These are phyloP conservation scores for Lampris megalopsis DNA, from an alignment of 2,113 vertebrate species.

Conservation along the genomic window DNA sequence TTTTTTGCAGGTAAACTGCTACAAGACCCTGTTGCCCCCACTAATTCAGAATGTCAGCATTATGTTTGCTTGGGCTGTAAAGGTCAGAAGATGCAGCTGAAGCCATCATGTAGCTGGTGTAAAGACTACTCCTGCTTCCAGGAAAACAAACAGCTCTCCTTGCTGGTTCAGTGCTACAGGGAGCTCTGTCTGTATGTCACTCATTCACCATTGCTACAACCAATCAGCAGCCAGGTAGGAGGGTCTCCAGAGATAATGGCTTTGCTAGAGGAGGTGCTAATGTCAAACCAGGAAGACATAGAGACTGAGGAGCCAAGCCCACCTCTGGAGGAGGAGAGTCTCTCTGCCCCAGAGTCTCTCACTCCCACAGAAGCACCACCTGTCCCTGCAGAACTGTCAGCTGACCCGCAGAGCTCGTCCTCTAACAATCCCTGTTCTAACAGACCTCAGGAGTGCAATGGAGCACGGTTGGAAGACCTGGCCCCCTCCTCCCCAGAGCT, in stretches of 20 bases:
- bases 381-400: conserved; percentile 88
- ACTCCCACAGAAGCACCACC: conserved; percentile 79
- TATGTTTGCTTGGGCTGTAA: conserved; percentile 95
- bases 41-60: conserved; percentile 94
- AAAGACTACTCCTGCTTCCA: conserved; percentile 95
- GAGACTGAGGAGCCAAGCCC: conserved; percentile 37
- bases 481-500: conserved; percentile 88
- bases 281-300: conserved; percentile 78
- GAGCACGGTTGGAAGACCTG: conserved; percentile 87
- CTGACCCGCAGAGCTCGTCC: conserved; percentile 77
- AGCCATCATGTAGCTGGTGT: conserved; percentile 93
- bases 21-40: conserved; percentile 93
- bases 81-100: conserved; percentile 96
- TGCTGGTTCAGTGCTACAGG: conserved; percentile 94
- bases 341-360: conserved; percentile 65
- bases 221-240: conserved; percentile 87
- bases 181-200: conserved; percentile 95
- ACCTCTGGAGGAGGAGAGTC: conserved; percentile 48
- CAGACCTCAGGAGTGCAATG: conserved; percentile 90
- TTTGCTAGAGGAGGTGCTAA: conserved; percentile 90
- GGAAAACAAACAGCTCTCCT: conserved; percentile 94
- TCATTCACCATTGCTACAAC: conserved; percentile 89
- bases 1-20: conserved; percentile 90
- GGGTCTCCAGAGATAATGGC: conserved; percentile 91
- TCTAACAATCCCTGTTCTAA: conserved; percentile 86